Evolutionary conservation across 35 echinoderm and acorn worm species (phyloP).

Genomic region (Nesometra sesokonis): DNA sequence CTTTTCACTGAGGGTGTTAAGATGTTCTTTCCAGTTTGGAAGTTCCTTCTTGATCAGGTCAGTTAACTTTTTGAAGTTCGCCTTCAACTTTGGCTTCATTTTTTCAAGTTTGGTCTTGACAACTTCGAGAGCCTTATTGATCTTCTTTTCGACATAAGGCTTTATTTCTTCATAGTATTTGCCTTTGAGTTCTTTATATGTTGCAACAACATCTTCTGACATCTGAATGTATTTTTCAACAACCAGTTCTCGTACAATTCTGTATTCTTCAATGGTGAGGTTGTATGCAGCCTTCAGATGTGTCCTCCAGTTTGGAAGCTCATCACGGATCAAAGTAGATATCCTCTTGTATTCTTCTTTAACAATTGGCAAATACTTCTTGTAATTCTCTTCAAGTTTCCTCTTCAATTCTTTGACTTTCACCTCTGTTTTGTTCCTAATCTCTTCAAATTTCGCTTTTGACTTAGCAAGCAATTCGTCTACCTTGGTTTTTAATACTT

Average conservation of each 20-base stretch:
- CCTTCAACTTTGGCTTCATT: not conserved
- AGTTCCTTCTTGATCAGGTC: not conserved
- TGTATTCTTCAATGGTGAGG: not conserved
- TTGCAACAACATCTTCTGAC: not conserved
- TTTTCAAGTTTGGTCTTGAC: not conserved
- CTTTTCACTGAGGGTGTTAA: not conserved
- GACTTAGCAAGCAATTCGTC: not conserved
- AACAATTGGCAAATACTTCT: no score
- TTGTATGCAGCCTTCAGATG: not conserved
- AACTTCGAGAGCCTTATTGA: not conserved
- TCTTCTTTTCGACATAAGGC: slow-evolving; percentile 40
- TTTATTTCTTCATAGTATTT: slow-evolving; percentile 33
- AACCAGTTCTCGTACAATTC: not conserved
- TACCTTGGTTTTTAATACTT: not conserved
- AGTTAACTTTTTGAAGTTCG: not conserved
- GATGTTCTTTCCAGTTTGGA: not conserved
- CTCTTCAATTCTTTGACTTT: not conserved
- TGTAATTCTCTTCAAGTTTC: not conserved
- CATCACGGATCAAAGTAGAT: not conserved
- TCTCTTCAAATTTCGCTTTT: not conserved
- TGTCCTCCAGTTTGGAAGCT: not conserved
- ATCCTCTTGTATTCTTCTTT: no score
- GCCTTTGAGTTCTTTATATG: slow-evolving; percentile 2
- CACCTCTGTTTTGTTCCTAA: not conserved
- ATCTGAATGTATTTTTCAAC: not conserved